Evolutionary conservation across 2,797 vertebrate genomes (phyloP), one percentile per base, ranked within the genome.

Genomic region (Fratercula arctica): DNA sequence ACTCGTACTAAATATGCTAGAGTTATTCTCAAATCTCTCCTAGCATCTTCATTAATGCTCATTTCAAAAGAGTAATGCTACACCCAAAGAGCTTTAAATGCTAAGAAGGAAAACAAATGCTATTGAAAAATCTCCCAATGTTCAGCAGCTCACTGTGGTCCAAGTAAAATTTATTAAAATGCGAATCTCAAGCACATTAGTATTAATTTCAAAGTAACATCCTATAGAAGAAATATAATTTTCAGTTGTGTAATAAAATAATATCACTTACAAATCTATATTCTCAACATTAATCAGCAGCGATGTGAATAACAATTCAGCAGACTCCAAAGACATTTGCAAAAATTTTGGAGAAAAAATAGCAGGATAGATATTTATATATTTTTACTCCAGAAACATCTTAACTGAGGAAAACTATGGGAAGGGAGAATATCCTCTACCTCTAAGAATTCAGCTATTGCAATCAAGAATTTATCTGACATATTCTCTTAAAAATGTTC

Each of bases 81-180:
- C 33, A 74, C 33, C 24, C 23, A 64, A 92, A 61, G 26, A 68
- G 68, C 10, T 87, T 90, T 77, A 67, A 91, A 85, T 18, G 41
- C 8, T 70, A 73, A n/a, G 66, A 45, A 91, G 61, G n/a, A 89
- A 83, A 88, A 56, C 61, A 89, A 91, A 75, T 45, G 19, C 26
- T 61, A 84, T 6, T 75, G 72, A 80, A 89, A 94, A 83, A 83
- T 35, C 31, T 89, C 56, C 24, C 60, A 43, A 1, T 29, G 13
- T 84, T 89, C 57, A 85, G n/a, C 20, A 90, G 14, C 57, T 82
- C 64, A 74, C n/a, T 68, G 45, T 70, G 43, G 45, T 39, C 78
- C 90, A 67, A 63, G 41, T 35, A 91, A 43, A 93, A 93, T 64
- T 37, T 78, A 87, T 91, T 74, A 80, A 83, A 94, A 70, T 75